phyloP scores from a whole-genome alignment of 2,888 invertebrate genomes.

The Pterostichus madidus region DNA sequence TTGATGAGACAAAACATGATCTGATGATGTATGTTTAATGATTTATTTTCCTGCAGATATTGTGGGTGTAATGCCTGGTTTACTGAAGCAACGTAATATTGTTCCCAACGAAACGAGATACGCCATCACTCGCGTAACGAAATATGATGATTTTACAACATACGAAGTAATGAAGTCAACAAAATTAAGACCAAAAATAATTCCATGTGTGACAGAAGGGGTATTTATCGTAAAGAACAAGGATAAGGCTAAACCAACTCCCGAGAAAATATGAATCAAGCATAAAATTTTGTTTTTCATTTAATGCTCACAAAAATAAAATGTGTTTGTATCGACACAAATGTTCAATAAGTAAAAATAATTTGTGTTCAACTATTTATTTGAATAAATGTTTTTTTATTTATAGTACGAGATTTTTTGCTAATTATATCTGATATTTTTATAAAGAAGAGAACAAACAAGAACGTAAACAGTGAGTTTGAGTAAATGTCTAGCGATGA shows the following conservation, averaged over 20 bases:
- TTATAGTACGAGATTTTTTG: no score
- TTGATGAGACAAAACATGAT: no score
- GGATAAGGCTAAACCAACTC: neutral
- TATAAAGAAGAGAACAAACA: no score
- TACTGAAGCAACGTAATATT: neutral
- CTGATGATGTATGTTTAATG: no score
- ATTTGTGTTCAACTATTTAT: neutral
- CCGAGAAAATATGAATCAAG: no score
- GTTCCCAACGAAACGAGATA: slow-evolving; percentile 63
- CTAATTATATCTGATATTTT: no score
- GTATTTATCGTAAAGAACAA: slow-evolving; percentile 61
- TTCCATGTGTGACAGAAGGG: slow-evolving; percentile 57
- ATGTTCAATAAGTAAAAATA: no score
- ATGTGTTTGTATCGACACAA: neutral
- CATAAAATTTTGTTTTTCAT: slow-evolving; percentile 31
- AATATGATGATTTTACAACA: slow-evolving; percentile 68
- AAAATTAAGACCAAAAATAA: slow-evolving; percentile 55
- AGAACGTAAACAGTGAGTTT: neutral
- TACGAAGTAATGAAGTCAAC: slow-evolving; percentile 68
- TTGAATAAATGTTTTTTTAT: no score
- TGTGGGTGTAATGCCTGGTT: neutral
- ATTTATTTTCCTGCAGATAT: neutral
- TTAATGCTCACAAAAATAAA: slow-evolving; percentile 65
- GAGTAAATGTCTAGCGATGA: neutral
- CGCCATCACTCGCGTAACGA: slow-evolving; percentile 68